These are phyloP conservation scores for Agrochola circellaris DNA, from an alignment of 2,888 invertebrate species.

Conservation along the genomic window DNA sequence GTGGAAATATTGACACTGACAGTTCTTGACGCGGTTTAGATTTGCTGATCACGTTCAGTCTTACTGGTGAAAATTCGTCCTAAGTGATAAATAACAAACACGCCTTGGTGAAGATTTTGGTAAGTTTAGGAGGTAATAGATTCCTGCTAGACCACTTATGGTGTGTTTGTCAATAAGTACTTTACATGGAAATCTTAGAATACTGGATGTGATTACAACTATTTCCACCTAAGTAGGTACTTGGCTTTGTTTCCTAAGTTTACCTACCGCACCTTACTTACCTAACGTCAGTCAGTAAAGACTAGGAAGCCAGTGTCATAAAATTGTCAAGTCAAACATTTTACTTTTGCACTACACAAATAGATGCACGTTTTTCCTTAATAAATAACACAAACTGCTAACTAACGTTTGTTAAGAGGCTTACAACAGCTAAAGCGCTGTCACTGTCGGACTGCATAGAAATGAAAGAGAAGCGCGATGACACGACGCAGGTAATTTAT, in stretches of 20 bases:
- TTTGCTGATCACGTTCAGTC: neutral
- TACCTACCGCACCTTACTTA: neutral
- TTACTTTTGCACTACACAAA: conserved; percentile 3
- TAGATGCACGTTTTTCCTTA: neutral
- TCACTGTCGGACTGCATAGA: no score
- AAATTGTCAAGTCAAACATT: conserved; percentile 5
- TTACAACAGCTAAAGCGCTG: no score
- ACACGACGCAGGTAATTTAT: no score
- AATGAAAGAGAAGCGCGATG: no score
- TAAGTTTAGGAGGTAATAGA: neutral
- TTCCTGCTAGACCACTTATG: neutral
- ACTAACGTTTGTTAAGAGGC: neutral
- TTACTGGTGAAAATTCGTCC: neutral
- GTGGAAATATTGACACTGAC: neutral
- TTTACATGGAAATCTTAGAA: neutral
- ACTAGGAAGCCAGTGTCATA: neutral
- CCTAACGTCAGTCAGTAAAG: neutral
- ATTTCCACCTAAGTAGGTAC: neutral
- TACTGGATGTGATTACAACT: neutral
- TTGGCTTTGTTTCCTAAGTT: neutral
- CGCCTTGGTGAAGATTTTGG: neutral
- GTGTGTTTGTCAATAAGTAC: neutral
- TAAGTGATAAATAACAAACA: neutral
- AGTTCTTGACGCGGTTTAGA: neutral
- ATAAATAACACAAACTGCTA: conserved; percentile 9